These are phyloP conservation scores for Plagodis pulveraria DNA, from an alignment of 2,888 invertebrate species.

Conservation along the genomic window DNA sequence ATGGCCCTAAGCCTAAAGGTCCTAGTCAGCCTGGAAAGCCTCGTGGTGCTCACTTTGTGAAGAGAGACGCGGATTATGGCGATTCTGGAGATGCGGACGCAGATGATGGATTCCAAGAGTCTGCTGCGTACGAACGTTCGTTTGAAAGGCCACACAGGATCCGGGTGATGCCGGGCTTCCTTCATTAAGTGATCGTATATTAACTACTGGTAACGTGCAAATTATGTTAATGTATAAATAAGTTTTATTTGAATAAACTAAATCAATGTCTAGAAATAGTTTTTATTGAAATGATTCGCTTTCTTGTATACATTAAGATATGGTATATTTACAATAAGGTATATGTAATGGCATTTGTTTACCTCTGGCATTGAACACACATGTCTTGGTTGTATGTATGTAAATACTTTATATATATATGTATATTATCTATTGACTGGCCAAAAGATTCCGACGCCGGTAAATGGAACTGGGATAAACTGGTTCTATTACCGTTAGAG, in stretches of 20 bases:
- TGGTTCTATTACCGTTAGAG: too few relatives aligned
- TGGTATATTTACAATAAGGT: too few relatives aligned
- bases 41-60: constrained; percentile 49
- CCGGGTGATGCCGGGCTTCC: constrained; percentile 63
- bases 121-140: constrained; percentile 48
- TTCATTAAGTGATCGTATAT: constrained; percentile 49
- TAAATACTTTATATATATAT: too few relatives aligned
- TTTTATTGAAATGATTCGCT: constrained; percentile 4
- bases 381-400: too few relatives aligned
- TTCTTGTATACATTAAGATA: too few relatives aligned
- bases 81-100: constrained; percentile 45
- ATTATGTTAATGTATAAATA: background rate
- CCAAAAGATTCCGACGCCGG: too few relatives aligned
- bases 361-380: too few relatives aligned
- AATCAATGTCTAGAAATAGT: constrained; percentile 35
- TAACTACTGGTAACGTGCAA: constrained; percentile 33
- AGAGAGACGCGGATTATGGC: constrained; percentile 58
- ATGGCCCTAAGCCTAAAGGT: constrained; percentile 13
- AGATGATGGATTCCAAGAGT: constrained; percentile 41
- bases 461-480: too few relatives aligned
- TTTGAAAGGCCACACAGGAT: constrained; percentile 65
- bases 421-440: too few relatives aligned
- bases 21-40: constrained; percentile 6
- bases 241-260: constrained; percentile 34
- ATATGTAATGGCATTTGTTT: too few relatives aligned